phyloP scores from a whole-genome alignment of 2,113 vertebrate species.

The Conger conger region DNA sequence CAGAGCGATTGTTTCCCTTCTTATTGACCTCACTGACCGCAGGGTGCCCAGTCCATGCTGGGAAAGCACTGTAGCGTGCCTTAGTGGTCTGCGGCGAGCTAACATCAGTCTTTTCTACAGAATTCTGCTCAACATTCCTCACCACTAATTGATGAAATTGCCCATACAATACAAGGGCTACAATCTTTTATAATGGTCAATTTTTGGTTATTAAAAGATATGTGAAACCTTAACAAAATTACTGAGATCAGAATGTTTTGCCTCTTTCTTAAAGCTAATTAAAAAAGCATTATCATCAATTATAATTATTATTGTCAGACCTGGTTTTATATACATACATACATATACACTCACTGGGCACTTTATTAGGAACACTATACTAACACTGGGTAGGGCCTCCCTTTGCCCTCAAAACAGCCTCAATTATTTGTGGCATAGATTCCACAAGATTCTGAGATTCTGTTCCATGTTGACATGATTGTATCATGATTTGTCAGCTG shows the following conservation, averaged over 20 bases:
- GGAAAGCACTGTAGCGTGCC: background rate
- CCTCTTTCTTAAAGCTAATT: background rate
- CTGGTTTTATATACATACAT: too few species aligned
- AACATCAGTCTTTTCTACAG: background rate
- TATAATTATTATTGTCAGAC: too few species aligned
- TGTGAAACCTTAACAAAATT: background rate
- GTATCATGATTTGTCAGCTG: too few species aligned
- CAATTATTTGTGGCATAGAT: too few species aligned
- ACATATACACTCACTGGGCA: too few species aligned
- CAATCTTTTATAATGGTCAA: background rate
- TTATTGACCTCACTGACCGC: conserved; percentile 54
- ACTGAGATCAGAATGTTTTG: background rate
- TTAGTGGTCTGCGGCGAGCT: background rate
- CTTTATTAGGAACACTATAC: too few species aligned
- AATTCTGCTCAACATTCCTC: background rate
- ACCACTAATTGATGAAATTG: background rate
- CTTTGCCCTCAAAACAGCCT: too few species aligned
- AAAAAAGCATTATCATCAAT: too few species aligned
- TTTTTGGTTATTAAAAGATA: background rate
- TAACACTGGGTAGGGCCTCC: too few species aligned
- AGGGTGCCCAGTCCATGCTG: conserved; percentile 32
- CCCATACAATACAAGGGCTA: background rate
- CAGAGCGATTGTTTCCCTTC: conserved; percentile 53
- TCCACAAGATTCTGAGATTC: too few species aligned
- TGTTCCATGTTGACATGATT: too few species aligned